A percentile compares a stretch with the other conserved stretches of the same genome.
These are phyloP conservation scores for Leucophora obtusa DNA, from an alignment of 2,888 invertebrate species.

Conservation along the genomic window DNA sequence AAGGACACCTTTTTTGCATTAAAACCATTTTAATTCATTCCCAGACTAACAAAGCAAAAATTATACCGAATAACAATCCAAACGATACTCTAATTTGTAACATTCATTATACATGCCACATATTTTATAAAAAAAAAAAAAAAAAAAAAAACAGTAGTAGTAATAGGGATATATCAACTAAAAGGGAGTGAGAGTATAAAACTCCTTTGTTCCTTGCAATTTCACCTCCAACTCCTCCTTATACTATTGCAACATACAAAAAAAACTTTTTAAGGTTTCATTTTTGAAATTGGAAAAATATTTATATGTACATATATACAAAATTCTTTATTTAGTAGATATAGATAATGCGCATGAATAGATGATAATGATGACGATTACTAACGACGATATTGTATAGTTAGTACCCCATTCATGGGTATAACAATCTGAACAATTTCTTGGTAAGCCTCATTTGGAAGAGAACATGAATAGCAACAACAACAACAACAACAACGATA, in stretches of 20 bases:
- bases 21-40: slow-evolving; percentile 16
- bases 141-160: neutral
- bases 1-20: too few relatives aligned
- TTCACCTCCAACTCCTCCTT: slow-evolving; percentile 15
- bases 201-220: slow-evolving; percentile 26
- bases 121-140: neutral
- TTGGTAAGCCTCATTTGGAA: slow-evolving; percentile 27
- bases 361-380: neutral
- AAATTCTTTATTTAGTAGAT: neutral
- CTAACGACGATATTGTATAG: slow-evolving; percentile 4
- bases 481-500: slow-evolving; percentile 5
- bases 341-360: slow-evolving; percentile 58
- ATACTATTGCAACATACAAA: slow-evolving; percentile 6
- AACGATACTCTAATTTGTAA: slow-evolving; percentile 63
- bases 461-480: slow-evolving; percentile 25
- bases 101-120: slow-evolving; percentile 48
- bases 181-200: neutral
- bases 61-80: slow-evolving; percentile 59
- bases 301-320: too few relatives aligned
- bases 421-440: neutral
- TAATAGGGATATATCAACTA: neutral
- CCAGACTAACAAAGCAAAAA: slow-evolving; percentile 35
- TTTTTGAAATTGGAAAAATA: slow-evolving; percentile 9
- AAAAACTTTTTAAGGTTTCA: slow-evolving; percentile 29
- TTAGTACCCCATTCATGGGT: slow-evolving; percentile 2